phyloP scores from a whole-genome alignment of 2,888 invertebrate species.

The Lamellibrachia satsuma region DNA sequence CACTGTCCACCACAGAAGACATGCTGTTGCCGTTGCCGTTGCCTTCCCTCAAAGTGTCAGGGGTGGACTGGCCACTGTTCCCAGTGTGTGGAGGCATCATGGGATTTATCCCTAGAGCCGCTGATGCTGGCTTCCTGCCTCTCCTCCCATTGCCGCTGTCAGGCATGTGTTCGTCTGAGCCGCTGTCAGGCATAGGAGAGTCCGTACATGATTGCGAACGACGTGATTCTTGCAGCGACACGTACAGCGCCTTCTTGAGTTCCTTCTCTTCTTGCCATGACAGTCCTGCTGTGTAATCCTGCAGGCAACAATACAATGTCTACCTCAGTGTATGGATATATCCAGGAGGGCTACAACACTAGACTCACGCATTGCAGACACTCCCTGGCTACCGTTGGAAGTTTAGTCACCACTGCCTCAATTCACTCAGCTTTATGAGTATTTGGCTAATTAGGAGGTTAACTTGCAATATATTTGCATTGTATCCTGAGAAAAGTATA shows the following conservation, averaged over 20 bases:
- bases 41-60: background rate
- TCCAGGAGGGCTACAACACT: too few relatives aligned
- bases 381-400: too few relatives aligned
- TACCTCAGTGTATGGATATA: too few relatives aligned
- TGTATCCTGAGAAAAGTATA: too few relatives aligned
- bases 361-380: too few relatives aligned
- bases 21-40: background rate
- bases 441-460: too few relatives aligned
- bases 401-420: too few relatives aligned
- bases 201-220: background rate
- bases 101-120: background rate
- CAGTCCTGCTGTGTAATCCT: constrained; percentile 57
- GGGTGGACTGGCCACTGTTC: background rate
- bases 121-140: background rate
- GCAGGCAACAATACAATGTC: constrained; percentile 36
- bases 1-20: background rate
- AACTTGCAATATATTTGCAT: too few relatives aligned
- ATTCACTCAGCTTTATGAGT: too few relatives aligned
- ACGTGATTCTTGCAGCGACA: constrained; percentile 60
- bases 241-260: constrained; percentile 65
- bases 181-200: constrained; percentile 25
- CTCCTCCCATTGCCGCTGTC: background rate
- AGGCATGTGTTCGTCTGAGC: background rate
- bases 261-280: constrained; percentile 65
- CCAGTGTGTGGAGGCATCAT: background rate